Conservation (phyloP, 2,113 vertebrate species). For the Cepphus grylle region DNA sequence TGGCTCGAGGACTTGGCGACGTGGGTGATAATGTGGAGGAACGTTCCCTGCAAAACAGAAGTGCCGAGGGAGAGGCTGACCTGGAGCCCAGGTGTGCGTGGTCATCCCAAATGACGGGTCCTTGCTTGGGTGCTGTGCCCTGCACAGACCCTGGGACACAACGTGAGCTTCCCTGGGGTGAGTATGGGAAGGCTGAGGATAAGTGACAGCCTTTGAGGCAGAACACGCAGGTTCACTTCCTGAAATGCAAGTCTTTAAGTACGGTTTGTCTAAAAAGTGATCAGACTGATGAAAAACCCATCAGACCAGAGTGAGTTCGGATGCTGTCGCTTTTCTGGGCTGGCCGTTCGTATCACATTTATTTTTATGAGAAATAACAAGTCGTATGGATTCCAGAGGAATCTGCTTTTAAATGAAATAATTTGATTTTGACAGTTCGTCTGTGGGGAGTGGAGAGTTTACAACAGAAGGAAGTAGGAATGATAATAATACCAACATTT, state of each 20-base stretch:
- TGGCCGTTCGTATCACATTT: background rate
- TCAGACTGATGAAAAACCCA: too few species aligned
- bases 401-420: background rate
- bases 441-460: background rate
- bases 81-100: background rate
- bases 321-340: background rate
- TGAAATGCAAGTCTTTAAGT: background rate
- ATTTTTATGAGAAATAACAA: background rate
- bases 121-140: background rate
- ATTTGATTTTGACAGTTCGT: background rate
- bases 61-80: background rate
- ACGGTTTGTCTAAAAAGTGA: background rate
- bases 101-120: accelerated
- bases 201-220: background rate
- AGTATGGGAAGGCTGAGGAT: background rate
- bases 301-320: accelerated
- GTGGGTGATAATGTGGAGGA: background rate
- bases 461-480: background rate
- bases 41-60: background rate
- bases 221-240: background rate
- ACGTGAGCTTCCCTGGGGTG: accelerated
- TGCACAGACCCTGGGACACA: background rate
- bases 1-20: background rate
- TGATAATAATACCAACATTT: background rate
- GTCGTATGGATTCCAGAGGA: background rate